Percentiles rank a stretch among this genome's conserved stretches.
Evolutionary conservation across 2,797 vertebrate genomes (phyloP).

Genomic region (Chiloscyllium punctatum): DNA sequence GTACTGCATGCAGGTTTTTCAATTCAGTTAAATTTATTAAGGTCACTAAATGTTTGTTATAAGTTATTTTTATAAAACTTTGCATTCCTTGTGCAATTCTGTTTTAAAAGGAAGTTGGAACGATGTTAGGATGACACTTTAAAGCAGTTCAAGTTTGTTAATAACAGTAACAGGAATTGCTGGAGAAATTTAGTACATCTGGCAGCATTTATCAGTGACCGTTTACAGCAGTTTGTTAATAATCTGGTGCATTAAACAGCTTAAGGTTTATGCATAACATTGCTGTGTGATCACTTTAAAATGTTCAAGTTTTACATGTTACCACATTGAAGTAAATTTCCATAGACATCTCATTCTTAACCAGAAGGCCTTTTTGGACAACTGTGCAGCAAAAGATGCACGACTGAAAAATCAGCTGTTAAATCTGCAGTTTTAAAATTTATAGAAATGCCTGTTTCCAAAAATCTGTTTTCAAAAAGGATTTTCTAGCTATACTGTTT

Average conservation of each 20-base stretch:
- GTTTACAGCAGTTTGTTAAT: no score
- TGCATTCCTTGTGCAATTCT: not conserved
- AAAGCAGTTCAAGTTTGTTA: not conserved
- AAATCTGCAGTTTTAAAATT: not conserved
- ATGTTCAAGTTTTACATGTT: not conserved
- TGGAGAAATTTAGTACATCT: no score
- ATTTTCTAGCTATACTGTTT: not conserved
- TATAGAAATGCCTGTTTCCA: not conserved
- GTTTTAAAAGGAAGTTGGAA: not conserved
- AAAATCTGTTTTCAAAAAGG: not conserved
- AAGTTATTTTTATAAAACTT: not conserved
- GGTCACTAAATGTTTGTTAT: not conserved
- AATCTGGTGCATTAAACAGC: not conserved
- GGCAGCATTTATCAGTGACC: no score
- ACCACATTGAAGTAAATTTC: not conserved
- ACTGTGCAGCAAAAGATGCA: not conserved
- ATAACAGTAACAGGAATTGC: no score
- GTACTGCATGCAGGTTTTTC: not conserved
- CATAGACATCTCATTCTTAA: not conserved
- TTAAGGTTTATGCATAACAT: not conserved
- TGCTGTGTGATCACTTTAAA: not conserved
- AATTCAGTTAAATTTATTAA: not conserved
- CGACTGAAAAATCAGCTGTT: not conserved
- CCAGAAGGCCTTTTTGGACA: not conserved
- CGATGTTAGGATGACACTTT: not conserved